phyloP scores from a whole-genome alignment of 1,140 invertebrate genomes.

The Periplaneta americana region DNA sequence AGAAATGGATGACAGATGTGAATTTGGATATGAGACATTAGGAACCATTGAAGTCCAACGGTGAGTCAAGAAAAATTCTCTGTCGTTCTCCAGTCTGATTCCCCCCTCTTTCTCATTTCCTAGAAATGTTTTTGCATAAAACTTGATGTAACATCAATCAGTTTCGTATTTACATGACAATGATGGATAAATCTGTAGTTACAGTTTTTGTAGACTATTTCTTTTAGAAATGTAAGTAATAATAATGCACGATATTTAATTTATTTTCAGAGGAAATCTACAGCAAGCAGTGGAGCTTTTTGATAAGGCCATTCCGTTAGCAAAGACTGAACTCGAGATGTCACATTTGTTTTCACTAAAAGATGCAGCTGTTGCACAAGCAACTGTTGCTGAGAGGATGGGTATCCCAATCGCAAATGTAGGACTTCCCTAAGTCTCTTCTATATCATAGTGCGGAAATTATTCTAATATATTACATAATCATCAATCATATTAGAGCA shows the following conservation, averaged over 20 bases:
- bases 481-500: not conserved
- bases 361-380: conserved; percentile 81
- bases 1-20: conserved; percentile 83
- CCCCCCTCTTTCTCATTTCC: not conserved
- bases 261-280: conserved; percentile 71
- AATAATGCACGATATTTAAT: conserved; percentile 22
- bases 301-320: conserved; percentile 80
- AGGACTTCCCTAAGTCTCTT: not conserved
- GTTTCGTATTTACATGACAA: not conserved
- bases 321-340: conserved; percentile 80
- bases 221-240: not conserved
- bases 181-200: not conserved
- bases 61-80: conserved; percentile 41
- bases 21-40: conserved; percentile 91
- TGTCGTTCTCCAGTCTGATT: not conserved
- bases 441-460: not conserved
- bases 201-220: no score
- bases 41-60: conserved; percentile 91
- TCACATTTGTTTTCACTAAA: conserved; percentile 79
- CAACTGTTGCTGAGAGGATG: conserved; percentile 70
- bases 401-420: conserved; percentile 39
- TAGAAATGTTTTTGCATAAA: not conserved
- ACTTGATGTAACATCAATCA: no score
- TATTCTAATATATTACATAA: not conserved
- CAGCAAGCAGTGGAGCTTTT: conserved; percentile 77